Percentiles rank a stretch among this genome's conserved stretches.
phyloP scores from a whole-genome alignment of 2,797 vertebrate genomes.

The Melanotaenia boesemani region DNA sequence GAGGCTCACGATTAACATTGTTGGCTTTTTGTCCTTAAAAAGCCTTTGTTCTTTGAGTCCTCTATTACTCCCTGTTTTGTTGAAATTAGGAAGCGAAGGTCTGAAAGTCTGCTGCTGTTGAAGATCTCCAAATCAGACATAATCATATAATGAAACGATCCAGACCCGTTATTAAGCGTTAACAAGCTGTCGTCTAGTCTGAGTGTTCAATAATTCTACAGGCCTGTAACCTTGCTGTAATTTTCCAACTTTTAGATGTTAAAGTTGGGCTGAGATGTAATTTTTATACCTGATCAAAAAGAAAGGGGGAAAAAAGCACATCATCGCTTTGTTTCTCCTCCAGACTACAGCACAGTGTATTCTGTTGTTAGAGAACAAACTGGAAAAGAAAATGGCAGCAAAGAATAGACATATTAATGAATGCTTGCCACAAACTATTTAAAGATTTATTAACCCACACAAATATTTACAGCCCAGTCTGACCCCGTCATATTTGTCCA shows the following conservation, averaged over 20 bases:
- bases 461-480: too few species aligned
- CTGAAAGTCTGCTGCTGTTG: conserved; percentile 4
- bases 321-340: not conserved
- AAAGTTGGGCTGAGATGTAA: not conserved
- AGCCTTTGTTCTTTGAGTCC: conserved; percentile 3
- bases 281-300: not conserved
- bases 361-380: not conserved
- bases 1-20: not conserved
- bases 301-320: too few species aligned
- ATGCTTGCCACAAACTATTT: not conserved
- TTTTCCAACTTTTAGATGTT: too few species aligned
- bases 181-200: not conserved
- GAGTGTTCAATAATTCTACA: not conserved
- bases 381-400: too few species aligned
- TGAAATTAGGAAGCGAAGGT: conserved; percentile 8
- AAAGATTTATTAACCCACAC: too few species aligned
- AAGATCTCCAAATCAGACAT: conserved; percentile 28
- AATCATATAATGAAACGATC: conserved; percentile 2
- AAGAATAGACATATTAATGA: too few species aligned
- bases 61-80: not conserved
- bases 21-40: not conserved
- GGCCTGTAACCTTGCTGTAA: conserved; percentile 6
- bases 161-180: conserved; percentile 16
- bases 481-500: too few species aligned
- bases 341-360: not conserved